Evolutionary conservation across 2,797 vertebrate genomes (phyloP), one percentile per base, ranked within the genome.

Genomic region (Uromys caudimaculatus): DNA sequence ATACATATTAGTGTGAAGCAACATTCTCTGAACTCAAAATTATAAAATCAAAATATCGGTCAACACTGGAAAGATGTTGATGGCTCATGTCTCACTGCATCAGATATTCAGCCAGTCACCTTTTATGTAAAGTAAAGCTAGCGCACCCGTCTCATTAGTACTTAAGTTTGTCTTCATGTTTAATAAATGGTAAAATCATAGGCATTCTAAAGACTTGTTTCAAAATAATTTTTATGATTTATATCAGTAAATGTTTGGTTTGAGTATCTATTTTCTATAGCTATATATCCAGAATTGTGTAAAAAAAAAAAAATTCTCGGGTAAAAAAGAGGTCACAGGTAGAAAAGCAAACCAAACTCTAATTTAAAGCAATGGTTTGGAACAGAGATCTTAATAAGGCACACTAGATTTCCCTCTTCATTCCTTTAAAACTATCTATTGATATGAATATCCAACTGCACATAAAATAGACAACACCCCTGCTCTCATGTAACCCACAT

Each of bases 341-440:
- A 16, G 58, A 62, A 83, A 84, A 47, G 41, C 1, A 21, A 12
- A 32, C 14, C 41, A 47, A 64, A 64, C 60, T 54, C n/a, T n/a
- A 19, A n/a, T 38, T 32, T 35, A 67, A 21, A 52, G 21, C 23
- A 89, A 29, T 67, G 56, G 19, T 79, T 97, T 82, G 35, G 27
- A 64, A 44, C n/a, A 47, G 38, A 93, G 44, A 10, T 67, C 89
- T 87, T 93, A 8, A 69, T 85, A 84, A 75, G 62, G 29, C 4
- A 58, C 79, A 62, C 54, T 58, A 89, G 35, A n/a, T 77, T 85
- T 81, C 84, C 19, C 38, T 23, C 71, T 56, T 92, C 9, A 82
- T 62, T 94, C 3, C 52, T 95, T 93, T 94, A 83, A 83, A 86
- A 54, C 41, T 86, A 93, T 32, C 60, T 83, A 32, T 50, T 91